Evolutionary conservation across 2,797 vertebrate genomes (phyloP), one percentile per base, ranked within the genome.

Genomic region (Gallirallus australis): DNA sequence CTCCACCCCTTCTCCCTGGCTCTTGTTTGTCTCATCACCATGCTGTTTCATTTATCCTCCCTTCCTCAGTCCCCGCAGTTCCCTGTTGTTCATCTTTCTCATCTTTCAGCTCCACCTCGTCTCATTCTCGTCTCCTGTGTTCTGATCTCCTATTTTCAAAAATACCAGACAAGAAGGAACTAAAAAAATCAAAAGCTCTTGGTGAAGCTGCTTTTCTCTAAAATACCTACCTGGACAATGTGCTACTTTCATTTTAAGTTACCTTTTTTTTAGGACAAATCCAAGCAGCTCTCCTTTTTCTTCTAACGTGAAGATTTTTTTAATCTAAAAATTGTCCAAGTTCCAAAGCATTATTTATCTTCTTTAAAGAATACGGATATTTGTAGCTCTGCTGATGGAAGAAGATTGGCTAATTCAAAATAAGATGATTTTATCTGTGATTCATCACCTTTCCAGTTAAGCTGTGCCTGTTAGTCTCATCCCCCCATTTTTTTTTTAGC

Each of bases 41-140:
- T 79, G 87, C 91, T 82, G 86, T 59, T 93, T 81, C 92, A 88
- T 93, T 94, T 90, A 81, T 83, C 66, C 69, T 88, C 60, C 28
- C 52, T 88, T 93, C 82, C 69, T 61, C 35, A 57, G 27, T 93
- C 61, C 50, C 64, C 2, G 9, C 72, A 63, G 56, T 75, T 90
- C 91, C 82, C 89, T 73, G 65, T 82, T 81, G 79, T 70, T 91
- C 52, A 50, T 86, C 54, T 78, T 90, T 89, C 84, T 84, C n/a
- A 3, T 64, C 42, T 66, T 86, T 78, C 47, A 87, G 82, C 47
- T 89, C 64, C 64, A 84, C 53, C 60, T 90, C 6, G 0, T 66
- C 77, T 76, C 52, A 23, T 48, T 59, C 50, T 63, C 86, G 61
- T 19, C 79, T 56, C 61, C 35, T 48, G 59, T 57, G 23, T 56